These are phyloP conservation scores for Hypotaenidia philippensis DNA, from an alignment of 2,797 vertebrate species.

Conservation along the genomic window DNA sequence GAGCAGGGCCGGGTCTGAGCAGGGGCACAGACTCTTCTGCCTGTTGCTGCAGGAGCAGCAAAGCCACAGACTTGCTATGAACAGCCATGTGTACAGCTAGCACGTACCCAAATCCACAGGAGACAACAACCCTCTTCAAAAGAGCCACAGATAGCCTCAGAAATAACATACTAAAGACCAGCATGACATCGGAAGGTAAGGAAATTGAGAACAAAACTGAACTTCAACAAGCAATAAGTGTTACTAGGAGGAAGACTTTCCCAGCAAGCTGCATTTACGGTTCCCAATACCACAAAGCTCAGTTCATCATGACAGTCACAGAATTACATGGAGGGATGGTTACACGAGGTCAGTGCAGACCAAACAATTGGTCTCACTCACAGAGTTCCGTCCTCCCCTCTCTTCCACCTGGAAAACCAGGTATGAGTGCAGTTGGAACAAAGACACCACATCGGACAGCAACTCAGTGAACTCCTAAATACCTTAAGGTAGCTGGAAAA, in stretches of 20 bases:
- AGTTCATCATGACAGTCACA: neutral
- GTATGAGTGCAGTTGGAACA: neutral
- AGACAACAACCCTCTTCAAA: neutral
- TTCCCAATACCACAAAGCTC: neutral
- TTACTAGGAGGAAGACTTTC: neutral
- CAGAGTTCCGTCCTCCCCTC: neutral
- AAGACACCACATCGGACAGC: neutral
- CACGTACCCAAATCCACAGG: rapidly evolving
- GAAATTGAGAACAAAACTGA: neutral
- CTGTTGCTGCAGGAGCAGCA: neutral
- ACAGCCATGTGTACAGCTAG: rapidly evolving
- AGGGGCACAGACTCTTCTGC: neutral
- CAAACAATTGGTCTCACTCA: neutral
- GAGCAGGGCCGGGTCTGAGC: neutral
- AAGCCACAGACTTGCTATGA: neutral
- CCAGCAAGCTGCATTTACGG: neutral
- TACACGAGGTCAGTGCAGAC: neutral
- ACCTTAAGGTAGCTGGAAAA: neutral
- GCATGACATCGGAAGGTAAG: neutral
- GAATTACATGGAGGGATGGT: neutral
- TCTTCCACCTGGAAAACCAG: neutral
- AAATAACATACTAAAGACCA: neutral
- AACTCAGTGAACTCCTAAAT: neutral
- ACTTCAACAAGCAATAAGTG: neutral
- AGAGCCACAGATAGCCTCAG: neutral